Percentiles rank a stretch among this genome's conserved stretches.
These are phyloP conservation scores for Saccostrea glomerata DNA, from an alignment of 1,140 invertebrate species.

Conservation along the genomic window DNA sequence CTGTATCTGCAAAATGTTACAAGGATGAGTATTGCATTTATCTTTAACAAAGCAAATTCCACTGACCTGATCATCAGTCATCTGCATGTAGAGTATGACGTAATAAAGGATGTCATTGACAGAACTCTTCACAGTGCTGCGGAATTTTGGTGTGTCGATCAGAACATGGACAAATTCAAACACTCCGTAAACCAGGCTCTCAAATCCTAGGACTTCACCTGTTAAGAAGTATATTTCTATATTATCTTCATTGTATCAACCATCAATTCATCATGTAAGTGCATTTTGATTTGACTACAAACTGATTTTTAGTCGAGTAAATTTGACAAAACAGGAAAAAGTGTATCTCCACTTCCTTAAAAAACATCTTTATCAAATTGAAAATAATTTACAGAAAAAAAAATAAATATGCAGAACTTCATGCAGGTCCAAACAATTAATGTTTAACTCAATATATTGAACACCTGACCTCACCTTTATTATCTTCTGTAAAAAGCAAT, in stretches of 20 bases:
- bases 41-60: background rate
- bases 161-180: slow-evolving; percentile 88
- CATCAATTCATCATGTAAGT: no score
- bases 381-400: background rate
- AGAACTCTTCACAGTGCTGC: slow-evolving; percentile 84
- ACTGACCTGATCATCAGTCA: slow-evolving; percentile 86
- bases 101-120: slow-evolving; percentile 87
- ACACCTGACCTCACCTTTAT: background rate
- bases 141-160: slow-evolving; percentile 83
- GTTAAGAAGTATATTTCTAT: slow-evolving; percentile 36
- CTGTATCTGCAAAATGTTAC: no score
- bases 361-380: no score
- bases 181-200: slow-evolving; percentile 87
- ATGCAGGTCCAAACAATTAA: background rate
- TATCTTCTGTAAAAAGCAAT: background rate
- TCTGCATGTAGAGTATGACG: slow-evolving; percentile 88
- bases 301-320: no score
- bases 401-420: background rate
- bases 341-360: no score
- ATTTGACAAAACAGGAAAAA: no score
- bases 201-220: slow-evolving; percentile 87
- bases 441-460: background rate
- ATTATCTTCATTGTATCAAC: no score
- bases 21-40: no score
- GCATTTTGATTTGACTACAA: no score